These are phyloP conservation scores for Brachyptera risi DNA, from an alignment of 2,888 invertebrate species.

Conservation along the genomic window DNA sequence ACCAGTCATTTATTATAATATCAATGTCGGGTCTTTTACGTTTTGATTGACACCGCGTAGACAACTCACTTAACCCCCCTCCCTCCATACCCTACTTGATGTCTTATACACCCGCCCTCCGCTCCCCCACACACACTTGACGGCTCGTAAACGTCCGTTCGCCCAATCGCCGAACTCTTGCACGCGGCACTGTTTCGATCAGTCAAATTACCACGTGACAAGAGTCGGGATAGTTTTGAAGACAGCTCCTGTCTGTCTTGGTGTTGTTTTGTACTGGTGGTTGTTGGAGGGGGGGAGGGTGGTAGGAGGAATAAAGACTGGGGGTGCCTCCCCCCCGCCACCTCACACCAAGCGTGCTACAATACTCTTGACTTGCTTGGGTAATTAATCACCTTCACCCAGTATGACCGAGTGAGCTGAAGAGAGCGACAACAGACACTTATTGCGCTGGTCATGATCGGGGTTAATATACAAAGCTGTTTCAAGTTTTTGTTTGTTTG, in stretches of 20 bases:
- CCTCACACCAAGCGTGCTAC: neutral
- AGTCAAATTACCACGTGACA: too few relatives aligned
- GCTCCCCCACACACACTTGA: neutral
- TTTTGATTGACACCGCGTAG: constrained; percentile 7
- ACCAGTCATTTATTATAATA: constrained; percentile 3
- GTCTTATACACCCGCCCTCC: neutral
- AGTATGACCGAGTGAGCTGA: constrained; percentile 6
- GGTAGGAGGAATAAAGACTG: neutral
- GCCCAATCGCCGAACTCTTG: too few relatives aligned
- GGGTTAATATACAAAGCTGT: neutral
- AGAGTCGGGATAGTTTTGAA: neutral
- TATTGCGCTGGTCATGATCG: neutral
- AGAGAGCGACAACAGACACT: neutral
- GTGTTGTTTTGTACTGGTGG: neutral
- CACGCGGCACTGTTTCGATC: too few relatives aligned
- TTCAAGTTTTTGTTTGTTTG: too few relatives aligned
- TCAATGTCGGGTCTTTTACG: constrained; percentile 1
- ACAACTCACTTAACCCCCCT: neutral
- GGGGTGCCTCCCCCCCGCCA: neutral
- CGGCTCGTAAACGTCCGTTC: too few relatives aligned
- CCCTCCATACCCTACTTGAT: too few relatives aligned
- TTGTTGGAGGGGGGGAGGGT: neutral
- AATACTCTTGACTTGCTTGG: neutral
- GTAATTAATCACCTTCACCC: constrained; percentile 2
- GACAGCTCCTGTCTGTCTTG: constrained; percentile 1